Base-by-base conservation (phyloP, 2,797 vertebrate species). In the Protosalanx chinensis region DNA sequence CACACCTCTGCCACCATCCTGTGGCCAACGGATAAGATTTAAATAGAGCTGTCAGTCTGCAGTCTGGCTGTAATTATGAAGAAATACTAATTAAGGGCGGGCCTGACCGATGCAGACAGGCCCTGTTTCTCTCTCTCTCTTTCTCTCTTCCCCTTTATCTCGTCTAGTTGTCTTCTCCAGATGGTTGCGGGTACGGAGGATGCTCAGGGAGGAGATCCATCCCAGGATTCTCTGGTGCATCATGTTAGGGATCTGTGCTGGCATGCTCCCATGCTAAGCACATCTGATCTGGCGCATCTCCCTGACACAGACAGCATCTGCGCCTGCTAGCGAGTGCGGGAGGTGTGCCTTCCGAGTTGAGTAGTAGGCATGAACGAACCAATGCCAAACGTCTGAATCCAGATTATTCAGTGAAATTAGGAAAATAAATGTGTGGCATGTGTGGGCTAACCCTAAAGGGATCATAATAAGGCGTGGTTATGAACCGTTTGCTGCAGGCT, bases 11-110 rank as follows among this genome's bases (percentile, higher is more conserved):
- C 56, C 76, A 71, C 79, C 77, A 76, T 79, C 68, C 73, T 72
- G 75, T 72, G 73, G 74, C 72, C 72, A 75, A 79, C 65, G 67
- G 76, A 12, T 5, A 2, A 7, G 75, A 83, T 88, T 86, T 60
- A 89, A 90, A 92, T 86, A 67, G 81, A 87, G 78, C 81, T 86
- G 79, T 88, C 88, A 84, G 73, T 82, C 77, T 80, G 58, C 71
- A 68, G 80, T 82, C 79, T 75, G 64, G 41, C 75, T 86, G 71
- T 86, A 90, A 90, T 90, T 89, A 90, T 87, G 82, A 90, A 88
- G 79, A 88, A 88, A 90, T 87, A 85, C 83, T 90, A 91, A 91
- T 89, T 84, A 88, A 71, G 78, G 64, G 77, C 81, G 77, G 76
- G 82, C 70, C 78, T 86, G 85, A 86, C 79, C 88, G 81, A 76